phyloP scores from a whole-genome alignment of 2,888 invertebrate genomes.

The Aromia moschata region DNA sequence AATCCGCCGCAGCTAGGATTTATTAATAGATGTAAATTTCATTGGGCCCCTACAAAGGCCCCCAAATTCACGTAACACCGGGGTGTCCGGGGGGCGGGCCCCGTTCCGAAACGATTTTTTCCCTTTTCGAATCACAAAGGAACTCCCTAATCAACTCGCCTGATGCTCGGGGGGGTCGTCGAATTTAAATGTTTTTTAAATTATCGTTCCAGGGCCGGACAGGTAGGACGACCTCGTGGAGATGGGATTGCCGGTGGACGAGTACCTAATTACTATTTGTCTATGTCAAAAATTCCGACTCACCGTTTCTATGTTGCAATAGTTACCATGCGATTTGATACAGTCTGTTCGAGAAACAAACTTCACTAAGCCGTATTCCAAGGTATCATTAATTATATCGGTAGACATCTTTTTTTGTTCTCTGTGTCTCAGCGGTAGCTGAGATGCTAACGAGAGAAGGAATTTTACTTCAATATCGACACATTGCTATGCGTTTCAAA shows the following conservation, averaged over 20 bases:
- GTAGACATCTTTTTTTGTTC: not conserved
- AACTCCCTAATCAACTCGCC: constrained; percentile 3
- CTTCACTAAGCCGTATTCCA: not conserved
- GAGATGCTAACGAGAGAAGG: too few relatives aligned
- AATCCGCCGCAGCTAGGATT: constrained; percentile 7
- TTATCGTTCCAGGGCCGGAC: constrained; percentile 2
- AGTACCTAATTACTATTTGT: constrained; percentile 18
- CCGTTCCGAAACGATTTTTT: constrained; percentile 35
- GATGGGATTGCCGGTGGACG: constrained; percentile 8
- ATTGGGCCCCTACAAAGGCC: constrained; percentile 18
- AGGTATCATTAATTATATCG: not conserved
- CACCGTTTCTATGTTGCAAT: constrained; percentile 3
- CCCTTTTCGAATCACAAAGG: constrained; percentile 18
- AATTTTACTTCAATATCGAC: too few relatives aligned
- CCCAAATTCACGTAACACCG: constrained; percentile 35
- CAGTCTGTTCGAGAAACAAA: constrained; percentile 16
- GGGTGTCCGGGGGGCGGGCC: constrained; percentile 33
- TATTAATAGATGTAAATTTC: constrained; percentile 23
- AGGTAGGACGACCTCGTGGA: not conserved
- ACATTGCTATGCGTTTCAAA: too few relatives aligned
- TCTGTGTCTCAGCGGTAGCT: not conserved
- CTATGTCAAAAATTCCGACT: constrained; percentile 15
- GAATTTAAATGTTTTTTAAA: constrained; percentile 26
- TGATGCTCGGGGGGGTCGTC: constrained; percentile 4
- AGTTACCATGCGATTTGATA: constrained; percentile 12